Evolutionary conservation across 1,140 invertebrate species (phyloP), one percentile per base, ranked within the genome.

Genomic region (Drosophila mojavensis): DNA sequence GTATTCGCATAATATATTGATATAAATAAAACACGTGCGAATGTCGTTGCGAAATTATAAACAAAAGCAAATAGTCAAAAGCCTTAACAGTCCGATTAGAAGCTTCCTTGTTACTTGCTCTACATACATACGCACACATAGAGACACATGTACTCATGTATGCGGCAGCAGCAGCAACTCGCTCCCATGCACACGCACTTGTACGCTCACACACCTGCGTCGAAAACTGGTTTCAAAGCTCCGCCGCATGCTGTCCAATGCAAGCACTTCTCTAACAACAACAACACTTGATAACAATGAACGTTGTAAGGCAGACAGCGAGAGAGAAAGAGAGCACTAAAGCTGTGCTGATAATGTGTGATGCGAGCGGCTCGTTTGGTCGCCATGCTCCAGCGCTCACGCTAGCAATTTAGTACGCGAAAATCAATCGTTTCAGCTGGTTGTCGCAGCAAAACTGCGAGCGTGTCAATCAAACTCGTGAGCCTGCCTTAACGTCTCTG

Each of bases 371-470:
- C 13, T 68, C 33, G 28, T 60, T 72, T 59, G 45, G 61, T 59
- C 62, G 62, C 47, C 39, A 65, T 65, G 73, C 67, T 77, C 70
- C 43, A 64, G 24, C 50, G 72, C 66, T 64, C 54, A 55, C 65
- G 69, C 73, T 88, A 63, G 69, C 69, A 64, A 71, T 89, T 88
- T 75, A 88, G 83, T 88, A 69, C 33, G 84, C 83, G 61, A 88
- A 89, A 84, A 90, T 84, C 85, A 90, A 89, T 90, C 75, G 81
- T 64, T 67, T 84, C 69, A 64, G 67, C 13, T 74, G 84, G 85
- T 84, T 72, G 82, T 70, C 59, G 71, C 56, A 48, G 48, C 24
- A 26, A 17, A 39, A 56, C 53, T 60, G 64, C 59, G 59, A 64
- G 64, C 59, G 59, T 74, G 67, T 65, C 58, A 60, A 72, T 72